A percentile compares a stretch with the other conserved stretches of the same genome.
Conservation (phyloP, 2,888 invertebrate genomes). For the Belgica antarctica region DNA sequence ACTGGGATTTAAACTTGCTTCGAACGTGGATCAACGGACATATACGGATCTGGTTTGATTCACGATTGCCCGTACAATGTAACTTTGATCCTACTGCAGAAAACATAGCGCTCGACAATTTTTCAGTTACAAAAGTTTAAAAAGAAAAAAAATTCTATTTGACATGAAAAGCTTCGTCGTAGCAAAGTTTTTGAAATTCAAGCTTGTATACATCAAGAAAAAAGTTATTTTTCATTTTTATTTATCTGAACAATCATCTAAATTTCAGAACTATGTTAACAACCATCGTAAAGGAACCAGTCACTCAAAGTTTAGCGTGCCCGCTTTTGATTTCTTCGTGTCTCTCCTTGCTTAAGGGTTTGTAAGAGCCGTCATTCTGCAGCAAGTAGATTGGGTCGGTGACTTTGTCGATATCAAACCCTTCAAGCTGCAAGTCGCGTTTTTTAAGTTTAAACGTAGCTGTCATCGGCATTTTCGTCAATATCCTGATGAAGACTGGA, state of each 20-base stretch:
- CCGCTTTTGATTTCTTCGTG: slow-evolving; percentile 58
- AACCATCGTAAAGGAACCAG: neutral
- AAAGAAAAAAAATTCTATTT: no score
- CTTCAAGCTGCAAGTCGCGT: slow-evolving; percentile 78
- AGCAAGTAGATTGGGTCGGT: slow-evolving; percentile 74
- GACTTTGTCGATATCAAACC: slow-evolving; percentile 71
- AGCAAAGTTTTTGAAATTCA: neutral
- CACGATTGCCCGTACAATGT: no score
- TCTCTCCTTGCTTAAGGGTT: slow-evolving; percentile 56
- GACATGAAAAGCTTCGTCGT: no score
- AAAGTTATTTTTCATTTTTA: neutral
- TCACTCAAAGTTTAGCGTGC: slow-evolving; percentile 25
- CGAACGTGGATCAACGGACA: no score
- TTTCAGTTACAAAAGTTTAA: no score
- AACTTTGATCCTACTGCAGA: no score
- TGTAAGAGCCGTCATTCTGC: slow-evolving; percentile 58
- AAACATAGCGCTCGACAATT: no score
- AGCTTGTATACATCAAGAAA: neutral
- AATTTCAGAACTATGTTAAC: neutral
- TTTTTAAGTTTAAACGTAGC: slow-evolving; percentile 94
- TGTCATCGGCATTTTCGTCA: slow-evolving; percentile 74
- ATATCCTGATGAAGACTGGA: slow-evolving; percentile 81
- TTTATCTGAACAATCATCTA: no score
- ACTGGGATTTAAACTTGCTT: no score
- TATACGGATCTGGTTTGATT: no score